phyloP scores from a whole-genome alignment of 2,113 vertebrate genomes.

The Todiramphus saurophagus region DNA sequence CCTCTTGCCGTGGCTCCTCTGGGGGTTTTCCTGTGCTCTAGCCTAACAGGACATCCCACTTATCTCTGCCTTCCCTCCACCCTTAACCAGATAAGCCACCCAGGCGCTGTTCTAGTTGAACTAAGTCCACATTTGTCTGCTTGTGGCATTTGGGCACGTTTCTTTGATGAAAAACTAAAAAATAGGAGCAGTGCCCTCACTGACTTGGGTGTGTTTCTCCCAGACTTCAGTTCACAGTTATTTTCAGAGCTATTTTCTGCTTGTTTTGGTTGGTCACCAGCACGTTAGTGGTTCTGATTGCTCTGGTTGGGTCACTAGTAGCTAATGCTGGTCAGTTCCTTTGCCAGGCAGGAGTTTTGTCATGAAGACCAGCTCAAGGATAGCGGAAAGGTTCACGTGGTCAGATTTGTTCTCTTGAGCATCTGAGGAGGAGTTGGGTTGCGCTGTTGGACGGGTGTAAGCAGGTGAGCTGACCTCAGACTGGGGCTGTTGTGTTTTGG shows the following conservation, averaged over 20 bases:
- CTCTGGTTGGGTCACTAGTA: not conserved
- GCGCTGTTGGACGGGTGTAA: not conserved
- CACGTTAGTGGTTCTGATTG: not conserved
- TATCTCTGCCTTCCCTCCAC: not conserved
- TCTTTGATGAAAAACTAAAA: not conserved
- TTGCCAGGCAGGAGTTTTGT: not conserved
- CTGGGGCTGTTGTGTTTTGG: not conserved
- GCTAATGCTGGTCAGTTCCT: not conserved
- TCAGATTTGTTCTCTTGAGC: not conserved
- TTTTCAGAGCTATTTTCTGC: not conserved
- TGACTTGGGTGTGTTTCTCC: accelerated
- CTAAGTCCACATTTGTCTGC: not conserved
- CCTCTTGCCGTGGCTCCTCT: not conserved
- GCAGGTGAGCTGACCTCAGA: not conserved
- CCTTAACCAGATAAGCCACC: not conserved
- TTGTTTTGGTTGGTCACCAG: not conserved
- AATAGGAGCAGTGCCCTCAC: accelerated
- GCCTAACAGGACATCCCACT: not conserved
- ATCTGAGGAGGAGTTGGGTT: not conserved
- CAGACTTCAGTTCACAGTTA: not conserved
- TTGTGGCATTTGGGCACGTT: not conserved
- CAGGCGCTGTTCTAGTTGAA: not conserved
- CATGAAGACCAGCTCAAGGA: not conserved
- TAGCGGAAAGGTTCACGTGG: not conserved
- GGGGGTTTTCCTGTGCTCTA: not conserved